A percentile compares a stretch with the other conserved stretches of the same genome.
phyloP scores from a whole-genome alignment of 2,113 vertebrate genomes.

The Crypturellus undulatus region DNA sequence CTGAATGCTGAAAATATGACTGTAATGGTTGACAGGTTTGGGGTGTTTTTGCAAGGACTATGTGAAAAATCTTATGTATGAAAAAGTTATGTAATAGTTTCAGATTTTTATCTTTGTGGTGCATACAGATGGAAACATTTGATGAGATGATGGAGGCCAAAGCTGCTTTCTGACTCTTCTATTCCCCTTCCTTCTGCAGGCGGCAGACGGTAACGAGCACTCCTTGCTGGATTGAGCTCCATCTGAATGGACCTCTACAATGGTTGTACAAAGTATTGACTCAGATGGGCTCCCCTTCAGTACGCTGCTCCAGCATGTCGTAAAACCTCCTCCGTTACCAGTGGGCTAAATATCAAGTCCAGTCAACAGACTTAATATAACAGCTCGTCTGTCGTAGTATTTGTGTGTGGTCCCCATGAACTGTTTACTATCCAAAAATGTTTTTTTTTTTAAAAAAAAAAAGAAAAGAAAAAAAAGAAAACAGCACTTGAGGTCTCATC shows the following conservation, averaged over 20 bases:
- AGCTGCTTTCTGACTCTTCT: background rate
- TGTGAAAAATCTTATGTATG: background rate
- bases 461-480: conserved; percentile 71
- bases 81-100: background rate
- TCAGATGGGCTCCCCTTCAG: conserved; percentile 98
- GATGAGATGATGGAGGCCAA: background rate
- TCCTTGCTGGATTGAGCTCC: conserved; percentile 98
- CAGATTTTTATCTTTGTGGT: background rate
- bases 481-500: conserved; percentile 90
- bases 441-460: conserved; percentile 51
- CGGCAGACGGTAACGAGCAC: conserved; percentile 98
- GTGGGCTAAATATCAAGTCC: conserved; percentile 72
- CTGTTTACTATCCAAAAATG: conserved; percentile 81
- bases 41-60: background rate
- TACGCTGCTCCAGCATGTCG: conserved; percentile 98
- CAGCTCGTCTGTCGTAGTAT: conserved; percentile 83
- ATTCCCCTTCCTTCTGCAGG: conserved; percentile 69
- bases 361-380: conserved; percentile 82
- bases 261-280: conserved; percentile 99
- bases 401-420: conserved; percentile 84
- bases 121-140: background rate
- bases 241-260: conserved; percentile 96
- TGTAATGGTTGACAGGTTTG: background rate
- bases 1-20: background rate
- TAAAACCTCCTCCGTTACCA: conserved; percentile 75